Percentiles rank a stretch among this genome's conserved stretches.
These are phyloP conservation scores for Oikopleura albicans DNA, from an alignment of 23 tunicate species.

Conservation along the genomic window DNA sequence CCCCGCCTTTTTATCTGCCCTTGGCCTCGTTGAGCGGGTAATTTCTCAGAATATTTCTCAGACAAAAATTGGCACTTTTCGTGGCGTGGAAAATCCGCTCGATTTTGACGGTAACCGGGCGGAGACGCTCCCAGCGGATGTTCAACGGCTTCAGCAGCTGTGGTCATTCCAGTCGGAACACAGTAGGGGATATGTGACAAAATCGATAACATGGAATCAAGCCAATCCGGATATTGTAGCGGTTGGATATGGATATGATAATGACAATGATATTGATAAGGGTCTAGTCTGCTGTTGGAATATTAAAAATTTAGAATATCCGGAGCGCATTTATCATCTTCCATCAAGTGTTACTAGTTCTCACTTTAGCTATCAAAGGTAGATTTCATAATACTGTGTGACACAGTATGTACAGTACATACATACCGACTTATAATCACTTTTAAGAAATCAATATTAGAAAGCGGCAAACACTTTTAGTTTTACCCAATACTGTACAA, in stretches of 20 bases:
- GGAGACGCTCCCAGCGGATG: background rate
- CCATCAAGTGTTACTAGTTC: conserved; percentile 53
- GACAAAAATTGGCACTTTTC: conserved; percentile 45
- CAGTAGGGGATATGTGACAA: background rate
- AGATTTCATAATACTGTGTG: too few relatives aligned
- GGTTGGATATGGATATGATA: conserved; percentile 49
- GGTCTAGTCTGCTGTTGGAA: conserved; percentile 91
- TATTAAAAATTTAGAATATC: conserved; percentile 65
- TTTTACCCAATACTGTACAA: too few relatives aligned
- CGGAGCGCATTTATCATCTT: conserved; percentile 83
- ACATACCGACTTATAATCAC: too few relatives aligned
- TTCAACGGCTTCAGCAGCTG: background rate
- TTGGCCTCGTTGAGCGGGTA: conserved; percentile 72
- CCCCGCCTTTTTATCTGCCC: background rate
- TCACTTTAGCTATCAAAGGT: conserved; percentile 69
- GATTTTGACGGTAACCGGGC: background rate
- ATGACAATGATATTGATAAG: background rate
- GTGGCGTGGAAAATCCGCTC: conserved; percentile 30
- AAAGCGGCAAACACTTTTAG: too few relatives aligned
- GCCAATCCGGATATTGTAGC: conserved; percentile 65
- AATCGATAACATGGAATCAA: conserved; percentile 58
- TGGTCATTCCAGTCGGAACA: background rate
- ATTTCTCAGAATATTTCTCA: conserved; percentile 88
- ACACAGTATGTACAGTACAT: too few relatives aligned
- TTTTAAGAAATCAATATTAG: too few relatives aligned